phyloP scores from a whole-genome alignment of 2,113 vertebrate species.

The Tragelaphus imberbis region DNA sequence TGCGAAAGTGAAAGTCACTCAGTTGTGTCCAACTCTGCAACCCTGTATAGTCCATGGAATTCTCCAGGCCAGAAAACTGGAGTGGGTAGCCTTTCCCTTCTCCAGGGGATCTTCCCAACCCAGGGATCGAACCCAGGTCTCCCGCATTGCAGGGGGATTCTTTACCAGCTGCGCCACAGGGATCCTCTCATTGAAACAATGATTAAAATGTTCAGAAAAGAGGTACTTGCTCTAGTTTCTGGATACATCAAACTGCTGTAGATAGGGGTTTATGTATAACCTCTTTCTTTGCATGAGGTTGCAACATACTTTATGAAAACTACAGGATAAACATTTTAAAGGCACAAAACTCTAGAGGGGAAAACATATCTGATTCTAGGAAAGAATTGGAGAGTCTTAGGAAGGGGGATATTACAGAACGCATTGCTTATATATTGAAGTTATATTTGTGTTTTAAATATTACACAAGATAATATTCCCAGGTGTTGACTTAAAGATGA shows the following conservation, averaged over 20 bases:
- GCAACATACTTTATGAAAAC: not conserved
- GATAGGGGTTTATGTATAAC: not conserved
- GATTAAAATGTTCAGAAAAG: slow-evolving; percentile 8
- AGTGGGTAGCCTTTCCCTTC: not conserved
- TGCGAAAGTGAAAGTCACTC: not conserved
- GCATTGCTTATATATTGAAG: not conserved
- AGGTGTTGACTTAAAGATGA: not conserved
- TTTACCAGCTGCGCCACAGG: not conserved
- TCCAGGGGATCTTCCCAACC: not conserved
- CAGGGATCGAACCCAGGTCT: not conserved
- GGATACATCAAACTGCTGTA: not conserved
- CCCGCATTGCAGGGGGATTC: not conserved
- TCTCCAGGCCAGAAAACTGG: not conserved
- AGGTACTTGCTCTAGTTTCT: not conserved
- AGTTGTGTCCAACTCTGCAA: not conserved
- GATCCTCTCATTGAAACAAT: not conserved
- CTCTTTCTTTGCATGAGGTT: not conserved
- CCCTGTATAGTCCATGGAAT: not conserved
- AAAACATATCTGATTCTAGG: not conserved
- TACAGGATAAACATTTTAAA: slow-evolving; percentile 16
- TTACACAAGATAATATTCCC: not conserved
- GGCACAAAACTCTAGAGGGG: not conserved
- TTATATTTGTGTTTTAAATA: not conserved
- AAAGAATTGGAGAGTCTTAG: slow-evolving; percentile 15
- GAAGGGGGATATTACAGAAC: not conserved